A percentile compares a stretch with the other conserved stretches of the same genome.
Conservation (phyloP, 2,888 invertebrate genomes). For the Tenthredo mesomela region DNA sequence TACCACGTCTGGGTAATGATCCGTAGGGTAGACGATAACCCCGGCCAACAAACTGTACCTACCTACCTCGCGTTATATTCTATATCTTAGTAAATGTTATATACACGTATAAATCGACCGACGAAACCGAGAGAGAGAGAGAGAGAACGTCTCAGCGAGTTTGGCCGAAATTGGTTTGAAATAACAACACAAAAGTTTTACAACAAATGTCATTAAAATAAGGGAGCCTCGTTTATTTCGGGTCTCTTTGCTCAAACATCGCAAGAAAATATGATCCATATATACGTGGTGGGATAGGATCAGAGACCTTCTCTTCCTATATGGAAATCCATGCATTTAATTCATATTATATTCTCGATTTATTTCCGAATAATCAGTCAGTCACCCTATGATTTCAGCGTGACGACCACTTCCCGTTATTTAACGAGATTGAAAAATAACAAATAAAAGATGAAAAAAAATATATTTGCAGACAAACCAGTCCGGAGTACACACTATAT, state of each 20-base stretch:
- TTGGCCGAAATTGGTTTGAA: not conserved
- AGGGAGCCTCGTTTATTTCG: too few relatives aligned
- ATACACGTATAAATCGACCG: constrained; percentile 1
- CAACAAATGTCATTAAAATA: not conserved
- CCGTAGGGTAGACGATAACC: constrained; percentile 77
- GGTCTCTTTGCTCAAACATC: not conserved
- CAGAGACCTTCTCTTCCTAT: not conserved
- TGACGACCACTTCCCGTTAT: constrained; percentile 42
- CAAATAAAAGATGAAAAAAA: constrained; percentile 6
- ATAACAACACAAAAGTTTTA: not conserved
- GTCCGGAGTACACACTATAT: constrained; percentile 48
- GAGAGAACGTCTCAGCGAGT: not conserved
- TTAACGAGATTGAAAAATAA: constrained; percentile 19
- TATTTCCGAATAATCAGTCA: not conserved
- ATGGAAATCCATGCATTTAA: not conserved
- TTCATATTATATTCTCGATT: not conserved
- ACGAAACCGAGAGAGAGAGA: not conserved
- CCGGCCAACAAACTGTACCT: constrained; percentile 58
- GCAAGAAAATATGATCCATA: not conserved
- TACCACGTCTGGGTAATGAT: constrained; percentile 75
- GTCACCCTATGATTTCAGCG: not conserved
- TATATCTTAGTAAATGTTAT: constrained; percentile 4
- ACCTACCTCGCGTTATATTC: constrained; percentile 33
- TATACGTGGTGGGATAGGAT: not conserved
- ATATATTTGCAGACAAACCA: constrained; percentile 56